Base-by-base conservation (phyloP, 1,140 invertebrate species). In the Pachypeltis micranthus region DNA sequence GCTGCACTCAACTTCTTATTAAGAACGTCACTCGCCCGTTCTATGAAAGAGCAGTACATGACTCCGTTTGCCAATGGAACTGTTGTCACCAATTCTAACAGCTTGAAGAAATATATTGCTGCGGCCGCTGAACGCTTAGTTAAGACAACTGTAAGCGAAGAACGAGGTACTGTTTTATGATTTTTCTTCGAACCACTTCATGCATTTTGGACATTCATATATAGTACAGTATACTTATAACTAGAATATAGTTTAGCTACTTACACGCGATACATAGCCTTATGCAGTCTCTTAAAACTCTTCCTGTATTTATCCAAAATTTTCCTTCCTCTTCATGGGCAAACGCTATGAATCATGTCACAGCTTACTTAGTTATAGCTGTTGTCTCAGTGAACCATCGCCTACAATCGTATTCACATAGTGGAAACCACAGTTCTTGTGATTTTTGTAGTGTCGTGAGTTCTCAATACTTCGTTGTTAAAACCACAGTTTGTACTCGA, bases 31-130 rank as follows among this genome's bases (percentile, higher is more conserved):
- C 69, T 82, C 56, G 75, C 78, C 2, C 77, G 76, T 69, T 78
- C 67, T 59, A 74, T 75, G 29, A 75, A 75, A 65, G 77, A 80
- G 68, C 72, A 73, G 63, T 75, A 72, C 2, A 72, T 81, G 16
- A 74, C 76, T 28, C 70, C 77, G 63, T 34, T 63, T 0, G 27
- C 59, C 14, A 62, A 67, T n/a, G 27, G 44, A 21, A 29, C n/a
- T 59, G 55, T 62, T 21, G 72, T 79, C 0, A 72, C 75, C 25
- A 79, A 83, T 73, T 75, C 77, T 1, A 69, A 59, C 24, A 81
- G 80, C 70, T 73, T 84, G 21, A 81, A 81, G 67, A 83, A 82
- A 71, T 80, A 80, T 67, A 74, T 83, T n/a, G 71, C 71, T 2
- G 70, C 77, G 16, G 74, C 82, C 44, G 70, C 80, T 65, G 81